Evolutionary conservation across 2,797 vertebrate species (phyloP), one percentile per base, ranked within the genome.

Genomic region (Hybognathus amarus): DNA sequence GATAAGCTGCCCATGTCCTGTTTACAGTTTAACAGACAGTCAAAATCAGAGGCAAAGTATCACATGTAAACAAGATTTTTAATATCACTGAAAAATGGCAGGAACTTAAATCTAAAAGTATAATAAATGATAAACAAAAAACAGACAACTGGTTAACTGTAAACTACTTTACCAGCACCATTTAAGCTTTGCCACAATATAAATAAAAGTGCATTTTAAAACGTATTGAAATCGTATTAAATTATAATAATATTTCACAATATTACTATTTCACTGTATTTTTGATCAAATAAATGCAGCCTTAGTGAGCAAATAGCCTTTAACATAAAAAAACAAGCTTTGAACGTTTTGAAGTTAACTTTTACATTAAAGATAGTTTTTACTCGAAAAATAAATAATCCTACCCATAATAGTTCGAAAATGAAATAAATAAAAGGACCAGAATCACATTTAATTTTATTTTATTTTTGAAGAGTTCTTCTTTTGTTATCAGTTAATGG

Each of bases 1-100:
- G 82, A 81, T 63, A 79, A 59, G 68, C 50, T 30, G 40, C 56
- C 69, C 12, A 45, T 66, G 30, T 75, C 61, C 77, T 74, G 42
- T 80, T 86, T 77, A 75, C 38, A 11, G 66, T 56, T 70, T 59
- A 54, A 36, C 22, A 69, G 38, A 30, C 8, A 40, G 67, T 42
- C n/a, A 22, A 42, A 42, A 54, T 27, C 36, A 27, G 22, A 54
- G 66, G 18, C 11, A 69, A 54, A 54, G 18, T 64, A 27, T 66
- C 9, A 59, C 10, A 59, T 18, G 36, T 59, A 56, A 59, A 59
- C 7, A 1, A 24, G 36, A 76, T 18, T 20, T 17, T 18, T 40
- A 13, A 56, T 54, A 22, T 56, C 18, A 56, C 7, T 4, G 20
- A 74, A 74, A 42, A 52, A 33, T 74, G 4, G 1, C 22, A 1